phyloP scores from a whole-genome alignment of 2,888 invertebrate species.

The Deroplatys truncata region DNA sequence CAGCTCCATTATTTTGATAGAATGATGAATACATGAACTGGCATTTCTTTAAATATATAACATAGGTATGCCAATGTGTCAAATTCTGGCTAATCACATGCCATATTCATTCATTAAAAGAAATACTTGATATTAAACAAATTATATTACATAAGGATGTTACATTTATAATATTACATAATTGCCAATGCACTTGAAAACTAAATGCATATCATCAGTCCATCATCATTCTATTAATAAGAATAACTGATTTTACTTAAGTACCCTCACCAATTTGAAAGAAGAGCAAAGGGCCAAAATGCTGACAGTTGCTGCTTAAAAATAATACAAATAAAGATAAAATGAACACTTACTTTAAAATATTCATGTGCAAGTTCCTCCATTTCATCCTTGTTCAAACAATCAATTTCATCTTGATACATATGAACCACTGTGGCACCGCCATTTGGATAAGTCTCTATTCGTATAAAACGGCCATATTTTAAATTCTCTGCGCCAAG shows the following conservation, averaged over 20 bases:
- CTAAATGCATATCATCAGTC: background rate
- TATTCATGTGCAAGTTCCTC: conserved; percentile 81
- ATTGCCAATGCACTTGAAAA: background rate
- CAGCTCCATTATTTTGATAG: too few relatives aligned
- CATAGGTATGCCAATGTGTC: too few relatives aligned
- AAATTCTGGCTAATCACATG: too few relatives aligned
- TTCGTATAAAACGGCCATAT: conserved; percentile 70
- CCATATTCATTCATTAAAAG: too few relatives aligned
- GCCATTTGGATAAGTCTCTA: conserved; percentile 92
- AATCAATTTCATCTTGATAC: conserved; percentile 85
- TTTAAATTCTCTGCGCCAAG: conserved; percentile 51
- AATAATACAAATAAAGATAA: background rate
- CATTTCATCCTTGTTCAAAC: conserved; percentile 64
- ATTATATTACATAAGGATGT: background rate
- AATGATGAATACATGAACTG: too few relatives aligned
- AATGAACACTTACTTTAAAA: conserved; percentile 59
- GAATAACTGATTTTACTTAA: background rate
- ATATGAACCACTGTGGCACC: conserved; percentile 88
- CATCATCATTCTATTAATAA: background rate
- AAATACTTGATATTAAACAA: background rate
- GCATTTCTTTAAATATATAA: too few relatives aligned
- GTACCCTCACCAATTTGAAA: background rate
- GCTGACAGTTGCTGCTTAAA: background rate
- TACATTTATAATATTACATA: background rate
- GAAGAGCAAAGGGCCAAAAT: background rate